These are phyloP conservation scores for Chrosomus eos DNA, from an alignment of 2,797 vertebrate species.

Conservation along the genomic window DNA sequence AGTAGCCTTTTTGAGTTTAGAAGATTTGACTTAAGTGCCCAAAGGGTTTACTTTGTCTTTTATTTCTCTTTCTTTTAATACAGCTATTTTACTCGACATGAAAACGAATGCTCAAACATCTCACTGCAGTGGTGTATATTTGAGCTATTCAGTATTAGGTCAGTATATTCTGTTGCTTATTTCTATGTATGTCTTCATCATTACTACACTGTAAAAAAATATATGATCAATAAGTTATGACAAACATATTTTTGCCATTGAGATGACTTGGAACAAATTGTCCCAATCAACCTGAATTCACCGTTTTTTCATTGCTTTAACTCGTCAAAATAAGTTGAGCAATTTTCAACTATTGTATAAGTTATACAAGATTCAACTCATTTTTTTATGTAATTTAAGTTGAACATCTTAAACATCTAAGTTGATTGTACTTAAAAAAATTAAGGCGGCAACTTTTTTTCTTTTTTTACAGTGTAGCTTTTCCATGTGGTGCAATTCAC, in stretches of 20 bases:
- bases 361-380: too few species aligned
- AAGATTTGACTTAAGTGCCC: conserved; percentile 29
- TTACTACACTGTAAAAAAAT: neutral
- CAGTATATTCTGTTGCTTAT: conserved; percentile 74
- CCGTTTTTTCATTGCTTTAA: too few species aligned
- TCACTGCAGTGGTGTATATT: conserved; percentile 56
- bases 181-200: conserved; percentile 70
- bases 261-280: too few species aligned
- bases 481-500: conserved; percentile 73
- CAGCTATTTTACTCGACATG: neutral
- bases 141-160: conserved; percentile 73
- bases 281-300: too few species aligned
- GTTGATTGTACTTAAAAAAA: too few species aligned
- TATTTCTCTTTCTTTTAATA: conserved; percentile 9
- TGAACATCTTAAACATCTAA: too few species aligned
- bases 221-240: too few species aligned
- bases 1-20: conserved; percentile 34
- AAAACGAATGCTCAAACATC: conserved; percentile 13
- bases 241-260: too few species aligned
- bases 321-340: too few species aligned
- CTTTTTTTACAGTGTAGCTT: conserved; percentile 28
- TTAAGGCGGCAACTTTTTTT: too few species aligned
- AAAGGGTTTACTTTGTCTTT: conserved; percentile 21
- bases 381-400: too few species aligned
- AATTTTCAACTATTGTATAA: too few species aligned